A percentile compares a stretch with the other conserved stretches of the same genome.
Conservation (phyloP, 1,140 invertebrate species). For the Copidosoma floridanum region DNA sequence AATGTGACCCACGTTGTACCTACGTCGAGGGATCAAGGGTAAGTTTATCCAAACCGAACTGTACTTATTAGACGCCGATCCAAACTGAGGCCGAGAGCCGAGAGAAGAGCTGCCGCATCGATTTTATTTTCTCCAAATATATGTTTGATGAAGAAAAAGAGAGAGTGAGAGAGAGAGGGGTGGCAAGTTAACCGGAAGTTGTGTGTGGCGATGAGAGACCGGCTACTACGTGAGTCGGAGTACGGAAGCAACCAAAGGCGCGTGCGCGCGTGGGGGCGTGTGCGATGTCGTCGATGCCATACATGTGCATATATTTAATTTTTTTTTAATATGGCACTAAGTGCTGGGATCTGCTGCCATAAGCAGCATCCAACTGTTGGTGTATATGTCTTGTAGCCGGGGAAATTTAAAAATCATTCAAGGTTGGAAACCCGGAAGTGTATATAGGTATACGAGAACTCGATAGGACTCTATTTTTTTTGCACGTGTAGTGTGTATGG, state of each 20-base stretch:
- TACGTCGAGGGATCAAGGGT: background rate
- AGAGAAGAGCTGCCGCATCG: background rate
- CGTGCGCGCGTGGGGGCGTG: too few relatives aligned
- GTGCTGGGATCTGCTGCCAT: background rate
- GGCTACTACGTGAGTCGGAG: too few relatives aligned
- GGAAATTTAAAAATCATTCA: slow-evolving; percentile 5
- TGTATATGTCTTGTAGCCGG: background rate
- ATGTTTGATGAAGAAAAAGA: background rate
- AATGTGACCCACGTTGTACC: background rate
- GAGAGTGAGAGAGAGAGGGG: too few relatives aligned
- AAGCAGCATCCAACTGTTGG: background rate
- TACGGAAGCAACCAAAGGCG: too few relatives aligned
- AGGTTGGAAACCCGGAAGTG: background rate
- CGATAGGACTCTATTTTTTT: too few relatives aligned
- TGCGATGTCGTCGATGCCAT: background rate
- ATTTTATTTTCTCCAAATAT: background rate
- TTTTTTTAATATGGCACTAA: background rate
- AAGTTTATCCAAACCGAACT: background rate
- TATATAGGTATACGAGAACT: too few relatives aligned
- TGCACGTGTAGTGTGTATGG: too few relatives aligned
- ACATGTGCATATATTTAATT: background rate
- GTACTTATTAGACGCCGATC: background rate
- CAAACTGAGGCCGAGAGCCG: background rate
- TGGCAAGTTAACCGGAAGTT: too few relatives aligned
- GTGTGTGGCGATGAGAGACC: too few relatives aligned